These are phyloP conservation scores for Cyclina sinensis DNA, from an alignment of 1,140 invertebrate species.

Conservation along the genomic window DNA sequence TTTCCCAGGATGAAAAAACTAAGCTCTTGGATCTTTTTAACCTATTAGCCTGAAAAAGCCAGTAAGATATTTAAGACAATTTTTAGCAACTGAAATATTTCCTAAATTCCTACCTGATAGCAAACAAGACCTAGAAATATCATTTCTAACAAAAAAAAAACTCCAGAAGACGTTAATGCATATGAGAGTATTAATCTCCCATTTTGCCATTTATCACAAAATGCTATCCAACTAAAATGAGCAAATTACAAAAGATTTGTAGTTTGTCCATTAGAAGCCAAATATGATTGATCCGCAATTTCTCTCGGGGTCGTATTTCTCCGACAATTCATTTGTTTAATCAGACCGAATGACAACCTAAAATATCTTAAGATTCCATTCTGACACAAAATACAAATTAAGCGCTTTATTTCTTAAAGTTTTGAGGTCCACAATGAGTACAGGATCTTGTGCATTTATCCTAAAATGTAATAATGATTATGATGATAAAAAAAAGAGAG, in stretches of 20 bases:
- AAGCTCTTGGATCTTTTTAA: no score
- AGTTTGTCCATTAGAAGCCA: conserved; percentile 50
- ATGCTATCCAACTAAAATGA: conserved; percentile 52
- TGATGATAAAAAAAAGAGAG: conserved; percentile 42
- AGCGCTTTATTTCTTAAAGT: conserved; percentile 56
- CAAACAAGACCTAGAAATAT: no score
- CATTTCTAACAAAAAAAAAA: no score
- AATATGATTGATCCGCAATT: conserved; percentile 59
- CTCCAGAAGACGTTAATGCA: conserved; percentile 18
- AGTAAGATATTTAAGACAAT: no score
- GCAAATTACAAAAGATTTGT: conserved; percentile 71
- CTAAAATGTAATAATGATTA: conserved; percentile 57
- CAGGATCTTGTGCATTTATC: conserved; percentile 34
- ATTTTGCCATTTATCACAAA: conserved; percentile 51
- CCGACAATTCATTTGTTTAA: conserved; percentile 68
- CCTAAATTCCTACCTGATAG: no score
- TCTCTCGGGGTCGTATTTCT: conserved; percentile 48
- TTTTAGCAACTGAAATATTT: no score
- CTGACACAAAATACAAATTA: conserved; percentile 66
- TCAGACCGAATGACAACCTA: conserved; percentile 58
- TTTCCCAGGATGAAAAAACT: no score
- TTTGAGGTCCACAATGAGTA: conserved; percentile 47
- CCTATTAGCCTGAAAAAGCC: no score
- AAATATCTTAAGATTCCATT: conserved; percentile 59
- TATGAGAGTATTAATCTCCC: conserved; percentile 54